Evolutionary conservation across 2,888 invertebrate species (phyloP), one percentile per base, ranked within the genome.

Genomic region (Cremastinae sp.): DNA sequence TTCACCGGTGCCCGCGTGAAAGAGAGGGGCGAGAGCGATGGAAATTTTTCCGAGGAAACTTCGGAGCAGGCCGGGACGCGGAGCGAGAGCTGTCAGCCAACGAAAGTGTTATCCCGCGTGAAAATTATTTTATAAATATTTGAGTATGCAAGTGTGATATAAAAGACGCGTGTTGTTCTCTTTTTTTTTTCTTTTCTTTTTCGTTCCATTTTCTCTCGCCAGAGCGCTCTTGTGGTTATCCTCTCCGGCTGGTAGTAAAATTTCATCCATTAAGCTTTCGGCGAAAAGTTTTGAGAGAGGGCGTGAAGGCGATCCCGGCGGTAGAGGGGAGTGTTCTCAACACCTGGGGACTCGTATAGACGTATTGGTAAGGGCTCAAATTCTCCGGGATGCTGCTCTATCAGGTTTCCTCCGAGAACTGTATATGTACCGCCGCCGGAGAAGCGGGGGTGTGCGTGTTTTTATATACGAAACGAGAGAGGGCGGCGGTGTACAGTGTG

Each of bases 171-270:
- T 28, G 28, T 28, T 18, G 8, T 47, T 47, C 2, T 16, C 10
- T 20, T 51, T 22, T 22, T 28, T 22, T 18, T 12, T 8, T n/a
- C 9, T 18, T 49, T 49, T 20, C 10, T 62, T 62, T 14, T 12
- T 47, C 34, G 47, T 34, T 28, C 28, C 14, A 4, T 14, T 12
- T 47, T 16, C 34, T 34, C 16, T 16, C 14, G 2, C 47, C 14
- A 38, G 47, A 4, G n/a, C 47, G 7, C 18, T 10, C 45, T 5
- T 28, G 2, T 28, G 28, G 66, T 64, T 76, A 73, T 74, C 74
- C 75, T 51, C 74, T 69, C 65, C 74, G 69, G 74, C 59, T 65
- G 68, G 75, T 83, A 84, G 82, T 86, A 84, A 87, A 85, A 86
- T 85, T 84, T 79, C 77, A 75, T 71, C 81, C 83, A 79, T 81